Conservation (phyloP, 2,888 invertebrate genomes). For the Mythimna loreyi region DNA sequence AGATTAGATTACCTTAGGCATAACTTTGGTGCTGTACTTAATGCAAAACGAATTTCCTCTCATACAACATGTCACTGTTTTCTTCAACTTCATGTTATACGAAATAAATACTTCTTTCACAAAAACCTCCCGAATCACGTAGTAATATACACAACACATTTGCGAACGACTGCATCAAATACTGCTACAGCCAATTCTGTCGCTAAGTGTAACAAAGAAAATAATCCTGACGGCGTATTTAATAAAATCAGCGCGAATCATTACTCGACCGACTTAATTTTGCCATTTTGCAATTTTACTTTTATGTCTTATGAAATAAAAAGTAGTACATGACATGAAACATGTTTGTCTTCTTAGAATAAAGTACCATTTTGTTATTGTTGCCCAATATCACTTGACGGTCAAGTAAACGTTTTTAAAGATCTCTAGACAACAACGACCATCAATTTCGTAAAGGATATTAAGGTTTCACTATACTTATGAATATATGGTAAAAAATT, state of each 20-base stretch:
- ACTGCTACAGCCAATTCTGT: conserved; percentile 75
- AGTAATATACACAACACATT: conserved; percentile 72
- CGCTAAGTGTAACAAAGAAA: conserved; percentile 78
- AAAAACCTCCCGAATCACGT: conserved; percentile 65
- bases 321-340: conserved; percentile 72
- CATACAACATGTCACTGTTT: conserved; percentile 83
- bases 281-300: conserved; percentile 75
- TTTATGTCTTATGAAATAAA: conserved; percentile 78
- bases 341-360: conserved; percentile 62
- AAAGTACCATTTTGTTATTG: conserved; percentile 51
- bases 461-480: background rate
- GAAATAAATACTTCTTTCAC: conserved; percentile 60
- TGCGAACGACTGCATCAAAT: conserved; percentile 77
- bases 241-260: conserved; percentile 83
- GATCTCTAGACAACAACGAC: conserved; percentile 3
- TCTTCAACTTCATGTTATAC: conserved; percentile 86
- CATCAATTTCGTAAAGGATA: background rate
- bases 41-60: conserved; percentile 82
- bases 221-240: conserved; percentile 74
- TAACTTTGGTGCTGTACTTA: conserved; percentile 73
- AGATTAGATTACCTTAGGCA: conserved; percentile 66
- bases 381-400: conserved; percentile 40
- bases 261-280: conserved; percentile 82
- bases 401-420: conserved; percentile 10
- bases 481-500: conserved; percentile 1